Base-by-base conservation (phyloP, 2,113 vertebrate genomes). In the Clarias gariepinus region DNA sequence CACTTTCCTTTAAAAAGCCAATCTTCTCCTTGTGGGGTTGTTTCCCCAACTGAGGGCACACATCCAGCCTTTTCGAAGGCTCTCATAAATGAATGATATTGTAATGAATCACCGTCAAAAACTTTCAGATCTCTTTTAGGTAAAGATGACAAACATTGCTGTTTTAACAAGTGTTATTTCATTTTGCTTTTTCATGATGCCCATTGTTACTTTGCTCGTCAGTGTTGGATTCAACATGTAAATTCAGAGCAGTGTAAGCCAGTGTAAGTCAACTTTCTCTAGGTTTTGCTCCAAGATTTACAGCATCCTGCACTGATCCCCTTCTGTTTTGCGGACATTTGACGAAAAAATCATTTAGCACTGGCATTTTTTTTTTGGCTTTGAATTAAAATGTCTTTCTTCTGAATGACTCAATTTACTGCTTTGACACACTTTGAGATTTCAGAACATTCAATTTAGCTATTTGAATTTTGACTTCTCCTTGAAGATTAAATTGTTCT, bases 1-100 rank as follows among this genome's bases (percentile, higher is more conserved):
- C 41, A 47, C 41, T 47, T 47, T 47, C 41, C 0, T 82, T 4
- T 88, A 16, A 33, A 88, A 89, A 8, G 86, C 90, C 19, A 64
- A 36, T 28, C 80, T 4, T 36, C 33, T 36, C 33, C 33, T 36
- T 36, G 33, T 36, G 33, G 33, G 33, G 33, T 36, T 36, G 33
- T 36, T 36, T 36, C 3, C 33, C 3, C 33, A 36, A 36, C 33
- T 36, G 33, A 36, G 33, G 33, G 3, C 33, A 36, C 33, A 1
- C 3, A 36, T 36, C 33, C 33, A 36, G n/a, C n/a, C n/a, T n/a
- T n/a, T n/a, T n/a, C n/a, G n/a, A n/a, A n/a, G n/a, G n/a, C n/a
- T n/a, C n/a, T n/a, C n/a, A n/a, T n/a, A n/a, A n/a, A n/a, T n/a
- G n/a, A n/a, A n/a, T n/a, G n/a, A n/a, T n/a, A n/a, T n/a, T n/a